phyloP scores from a whole-genome alignment of 2,113 vertebrate genomes.

The Pseudolaguvia tuberculata region DNA sequence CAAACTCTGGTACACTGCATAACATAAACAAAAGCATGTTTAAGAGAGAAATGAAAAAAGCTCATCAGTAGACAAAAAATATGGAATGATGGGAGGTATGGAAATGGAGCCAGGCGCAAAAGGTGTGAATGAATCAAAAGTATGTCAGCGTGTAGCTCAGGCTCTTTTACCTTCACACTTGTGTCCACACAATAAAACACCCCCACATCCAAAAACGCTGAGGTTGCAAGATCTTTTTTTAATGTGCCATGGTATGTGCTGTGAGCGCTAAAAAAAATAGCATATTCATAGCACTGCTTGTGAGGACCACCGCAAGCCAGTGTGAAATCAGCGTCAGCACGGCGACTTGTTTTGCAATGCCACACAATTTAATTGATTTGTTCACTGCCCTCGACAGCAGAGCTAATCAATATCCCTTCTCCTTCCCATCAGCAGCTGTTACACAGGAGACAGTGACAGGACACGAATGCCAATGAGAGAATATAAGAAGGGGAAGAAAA shows the following conservation, averaged over 20 bases:
- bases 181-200: background rate
- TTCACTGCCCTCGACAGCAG: background rate
- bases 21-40: constrained; percentile 54
- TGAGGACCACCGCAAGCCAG: background rate
- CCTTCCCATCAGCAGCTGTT: constrained; percentile 15
- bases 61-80: background rate
- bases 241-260: constrained; percentile 8
- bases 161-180: background rate
- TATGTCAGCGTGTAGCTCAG: background rate
- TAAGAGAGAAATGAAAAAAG: constrained; percentile 46
- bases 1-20: constrained; percentile 66
- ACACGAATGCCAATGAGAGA: constrained; percentile 35
- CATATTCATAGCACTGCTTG: background rate
- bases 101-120: background rate
- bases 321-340: background rate
- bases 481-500: constrained; percentile 5
- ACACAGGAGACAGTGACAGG: constrained; percentile 31
- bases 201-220: constrained; percentile 1
- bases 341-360: background rate
- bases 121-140: background rate
- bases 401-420: constrained; percentile 20
- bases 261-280: background rate
- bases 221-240: constrained; percentile 8
- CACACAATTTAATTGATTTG: constrained; percentile 20
- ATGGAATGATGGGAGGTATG: background rate